Base-by-base conservation (phyloP, 1,140 invertebrate species). In the Archivesica marissinica region DNA sequence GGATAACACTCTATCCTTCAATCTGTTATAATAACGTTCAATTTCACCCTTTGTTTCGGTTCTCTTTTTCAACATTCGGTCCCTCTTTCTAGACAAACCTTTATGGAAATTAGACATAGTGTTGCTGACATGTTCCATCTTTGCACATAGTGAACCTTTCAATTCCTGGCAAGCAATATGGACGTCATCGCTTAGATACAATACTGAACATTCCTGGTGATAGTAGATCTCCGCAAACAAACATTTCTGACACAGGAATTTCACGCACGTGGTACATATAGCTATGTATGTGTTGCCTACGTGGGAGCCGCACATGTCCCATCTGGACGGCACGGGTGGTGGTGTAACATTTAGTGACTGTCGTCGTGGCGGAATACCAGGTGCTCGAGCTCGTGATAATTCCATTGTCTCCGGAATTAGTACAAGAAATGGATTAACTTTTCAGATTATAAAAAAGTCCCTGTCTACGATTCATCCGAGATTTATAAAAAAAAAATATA, bases 11-110 rank as follows among this genome's bases (percentile, higher is more conserved):
- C n/a, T 23, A 25, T 75, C 54, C 35, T 50, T 59, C 20, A 83
- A 35, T n/a, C 52, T 35, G 11, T 30, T 50, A 50, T 75, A 83
- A 64, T 72, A 83, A 41, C 38, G 68, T 28, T 83, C 44, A n/a
- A 83, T 75, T 33, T 83, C 80, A 39, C 30, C 9, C 9, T 30
- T 56, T 13, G 80, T 83, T 75, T 83, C 68, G 39, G 47, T 74
- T 23, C 39, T 52, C 41, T 83, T 83, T 47, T 52, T 50, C 20
- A 74, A 30, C 80, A 83, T 83, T 28, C 80, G 20, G 28, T 83
- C 47, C 13, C 41, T 74, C 70, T 83, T 83, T 15, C 41, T 38
- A n/a, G 41, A 50, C 15, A 83, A 23, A n/a, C 28, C 30, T 41
- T 17, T 52, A 15, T 83, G 54, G 30, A 83, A 75, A 47, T 47